These are phyloP conservation scores for Brachyptera putata DNA, from an alignment of 2,888 invertebrate genomes.

Conservation along the genomic window DNA sequence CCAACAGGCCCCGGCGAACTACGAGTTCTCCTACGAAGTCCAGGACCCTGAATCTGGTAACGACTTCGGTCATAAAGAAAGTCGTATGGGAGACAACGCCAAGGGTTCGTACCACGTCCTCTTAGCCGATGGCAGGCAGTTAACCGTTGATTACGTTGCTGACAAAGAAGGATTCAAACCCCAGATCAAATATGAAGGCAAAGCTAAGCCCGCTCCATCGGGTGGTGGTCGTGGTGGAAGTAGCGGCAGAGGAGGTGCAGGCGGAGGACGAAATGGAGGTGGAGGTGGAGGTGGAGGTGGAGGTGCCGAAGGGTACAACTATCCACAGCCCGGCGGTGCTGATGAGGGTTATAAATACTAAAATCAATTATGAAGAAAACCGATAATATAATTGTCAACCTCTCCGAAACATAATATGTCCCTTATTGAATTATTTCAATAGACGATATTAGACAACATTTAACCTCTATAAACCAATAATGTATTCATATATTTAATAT, in stretches of 20 bases:
- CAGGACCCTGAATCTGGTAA: slow-evolving; percentile 73
- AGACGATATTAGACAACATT: no score
- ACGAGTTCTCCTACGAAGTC: slow-evolving; percentile 82
- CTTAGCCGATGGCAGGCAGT: slow-evolving; percentile 81
- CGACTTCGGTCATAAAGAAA: slow-evolving; percentile 79
- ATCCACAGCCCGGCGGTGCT: background rate
- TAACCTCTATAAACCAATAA: no score
- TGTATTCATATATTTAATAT: no score
- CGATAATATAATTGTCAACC: no score
- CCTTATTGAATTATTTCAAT: no score
- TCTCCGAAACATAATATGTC: no score
- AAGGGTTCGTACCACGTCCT: slow-evolving; percentile 83
- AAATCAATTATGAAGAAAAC: no score
- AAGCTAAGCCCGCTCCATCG: slow-evolving; percentile 42
- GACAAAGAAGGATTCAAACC: slow-evolving; percentile 79
- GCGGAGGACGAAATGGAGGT: background rate
- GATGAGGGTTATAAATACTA: no score
- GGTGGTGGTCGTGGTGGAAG: background rate
- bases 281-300: slow-evolving; percentile 1
- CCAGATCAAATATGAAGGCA: slow-evolving; percentile 77
- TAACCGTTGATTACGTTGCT: slow-evolving; percentile 80
- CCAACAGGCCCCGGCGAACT: slow-evolving; percentile 73
- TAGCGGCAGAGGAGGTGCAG: background rate
- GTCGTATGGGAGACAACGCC: slow-evolving; percentile 75
- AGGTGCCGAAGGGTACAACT: background rate